Conservation (phyloP, 2,113 vertebrate genomes). For the Entomyzon cyanotis region DNA sequence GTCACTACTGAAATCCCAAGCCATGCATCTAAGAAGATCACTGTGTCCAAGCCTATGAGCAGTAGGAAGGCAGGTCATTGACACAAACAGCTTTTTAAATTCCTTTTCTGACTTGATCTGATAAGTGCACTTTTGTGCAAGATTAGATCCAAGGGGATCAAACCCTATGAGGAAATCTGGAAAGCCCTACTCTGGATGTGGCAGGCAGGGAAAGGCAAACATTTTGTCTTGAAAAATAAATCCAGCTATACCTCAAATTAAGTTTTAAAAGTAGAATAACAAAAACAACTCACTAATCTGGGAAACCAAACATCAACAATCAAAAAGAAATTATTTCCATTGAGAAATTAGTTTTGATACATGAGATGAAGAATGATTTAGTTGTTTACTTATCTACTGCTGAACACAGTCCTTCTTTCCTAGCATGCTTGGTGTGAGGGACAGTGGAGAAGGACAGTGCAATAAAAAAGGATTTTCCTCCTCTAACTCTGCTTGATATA, state of each 20-base stretch:
- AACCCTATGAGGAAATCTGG: not conserved
- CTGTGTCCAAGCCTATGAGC: not conserved
- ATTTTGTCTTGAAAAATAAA: not conserved
- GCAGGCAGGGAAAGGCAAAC: not conserved
- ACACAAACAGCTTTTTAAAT: not conserved
- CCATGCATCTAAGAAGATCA: not conserved
- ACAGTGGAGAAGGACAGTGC: not conserved
- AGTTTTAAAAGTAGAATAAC: not conserved
- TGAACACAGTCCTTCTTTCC: not conserved
- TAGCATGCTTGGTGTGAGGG: not conserved
- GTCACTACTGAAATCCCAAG: not conserved
- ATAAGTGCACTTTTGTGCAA: not conserved
- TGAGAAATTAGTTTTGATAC: not conserved
- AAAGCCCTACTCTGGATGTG: not conserved
- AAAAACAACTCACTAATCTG: not conserved
- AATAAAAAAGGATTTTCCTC: constrained; percentile 1
- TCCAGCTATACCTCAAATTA: not conserved
- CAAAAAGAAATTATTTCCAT: not conserved
- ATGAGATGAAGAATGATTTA: not conserved
- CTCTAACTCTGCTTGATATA: not conserved
- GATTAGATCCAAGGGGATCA: not conserved
- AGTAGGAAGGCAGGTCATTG: not conserved
- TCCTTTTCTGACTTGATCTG: not conserved
- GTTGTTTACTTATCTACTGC: not conserved
- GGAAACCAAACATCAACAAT: not conserved